These are phyloP conservation scores for Habrosyne pyritoides DNA, from an alignment of 2,888 invertebrate genomes.

Conservation along the genomic window DNA sequence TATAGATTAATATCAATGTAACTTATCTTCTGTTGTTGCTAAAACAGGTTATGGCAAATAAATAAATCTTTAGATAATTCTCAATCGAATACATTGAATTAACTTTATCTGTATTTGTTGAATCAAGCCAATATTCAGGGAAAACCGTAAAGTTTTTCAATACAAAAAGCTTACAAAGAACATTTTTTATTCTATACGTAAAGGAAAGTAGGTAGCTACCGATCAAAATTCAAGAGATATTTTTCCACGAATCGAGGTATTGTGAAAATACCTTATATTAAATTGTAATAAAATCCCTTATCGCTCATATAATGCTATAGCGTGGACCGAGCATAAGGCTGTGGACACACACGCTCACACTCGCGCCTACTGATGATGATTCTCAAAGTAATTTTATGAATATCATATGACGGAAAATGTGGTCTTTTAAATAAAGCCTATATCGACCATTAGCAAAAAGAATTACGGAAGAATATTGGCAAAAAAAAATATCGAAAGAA, in stretches of 20 bases:
- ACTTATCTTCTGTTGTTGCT: too few species aligned
- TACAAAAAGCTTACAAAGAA: slow-evolving; percentile 51
- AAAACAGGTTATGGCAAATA: too few species aligned
- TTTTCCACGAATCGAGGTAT: slow-evolving; percentile 49
- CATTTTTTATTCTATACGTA: slow-evolving; percentile 41
- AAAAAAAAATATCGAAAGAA: too few species aligned
- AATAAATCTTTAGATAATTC: too few species aligned
- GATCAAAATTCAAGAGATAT: slow-evolving; percentile 59
- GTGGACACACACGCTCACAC: slow-evolving; percentile 35
- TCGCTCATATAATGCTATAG: slow-evolving; percentile 56
- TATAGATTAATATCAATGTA: too few species aligned
- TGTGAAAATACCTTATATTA: slow-evolving; percentile 60
- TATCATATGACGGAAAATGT: not conserved
- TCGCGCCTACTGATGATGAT: not conserved
- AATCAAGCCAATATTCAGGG: slow-evolving; percentile 12
- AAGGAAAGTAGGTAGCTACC: slow-evolving; percentile 43
- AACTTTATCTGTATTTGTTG: not conserved
- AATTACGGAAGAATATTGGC: too few species aligned
- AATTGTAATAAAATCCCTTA: slow-evolving; percentile 73
- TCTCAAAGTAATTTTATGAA: not conserved
- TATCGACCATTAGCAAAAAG: too few species aligned
- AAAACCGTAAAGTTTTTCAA: slow-evolving; percentile 25
- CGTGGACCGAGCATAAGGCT: slow-evolving; percentile 45
- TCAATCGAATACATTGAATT: too few species aligned
- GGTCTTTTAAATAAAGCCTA: too few species aligned